Evolutionary conservation across 2,113 vertebrate species (phyloP).

Genomic region (Baryphthengus martii): DNA sequence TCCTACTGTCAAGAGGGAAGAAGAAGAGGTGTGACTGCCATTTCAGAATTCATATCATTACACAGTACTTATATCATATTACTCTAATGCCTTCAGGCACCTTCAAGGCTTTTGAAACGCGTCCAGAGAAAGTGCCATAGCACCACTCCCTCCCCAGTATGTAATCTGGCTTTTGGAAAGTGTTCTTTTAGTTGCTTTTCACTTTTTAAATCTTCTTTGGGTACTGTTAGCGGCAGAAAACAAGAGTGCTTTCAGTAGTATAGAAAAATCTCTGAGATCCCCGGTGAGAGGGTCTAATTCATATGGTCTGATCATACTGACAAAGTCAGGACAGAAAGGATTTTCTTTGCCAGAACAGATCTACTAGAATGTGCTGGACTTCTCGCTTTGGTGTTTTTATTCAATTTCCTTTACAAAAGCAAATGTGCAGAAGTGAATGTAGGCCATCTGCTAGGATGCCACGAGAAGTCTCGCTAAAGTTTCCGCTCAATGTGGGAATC

Average conservation of each 20-base stretch:
- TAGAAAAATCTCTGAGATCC: background rate
- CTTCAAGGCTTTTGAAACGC: background rate
- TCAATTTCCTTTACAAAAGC: background rate
- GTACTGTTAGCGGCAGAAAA: background rate
- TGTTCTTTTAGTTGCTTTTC: background rate
- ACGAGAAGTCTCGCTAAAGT: background rate
- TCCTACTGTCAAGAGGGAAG: background rate
- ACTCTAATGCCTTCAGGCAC: background rate
- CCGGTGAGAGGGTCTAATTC: background rate
- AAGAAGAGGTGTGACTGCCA: background rate
- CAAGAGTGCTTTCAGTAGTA: background rate
- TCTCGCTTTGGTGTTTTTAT: background rate
- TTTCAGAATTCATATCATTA: background rate
- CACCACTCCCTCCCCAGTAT: background rate
- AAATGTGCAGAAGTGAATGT: background rate
- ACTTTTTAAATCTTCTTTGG: background rate
- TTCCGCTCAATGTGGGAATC: background rate
- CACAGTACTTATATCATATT: background rate
- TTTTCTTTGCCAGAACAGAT: background rate
- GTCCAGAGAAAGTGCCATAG: background rate
- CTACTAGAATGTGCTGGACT: background rate
- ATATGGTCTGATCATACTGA: background rate
- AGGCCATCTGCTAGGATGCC: background rate
- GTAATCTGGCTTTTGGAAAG: background rate
- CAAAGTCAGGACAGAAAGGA: background rate